phyloP scores from a whole-genome alignment of 1,140 invertebrate genomes.

The Habropoda laboriosa region DNA sequence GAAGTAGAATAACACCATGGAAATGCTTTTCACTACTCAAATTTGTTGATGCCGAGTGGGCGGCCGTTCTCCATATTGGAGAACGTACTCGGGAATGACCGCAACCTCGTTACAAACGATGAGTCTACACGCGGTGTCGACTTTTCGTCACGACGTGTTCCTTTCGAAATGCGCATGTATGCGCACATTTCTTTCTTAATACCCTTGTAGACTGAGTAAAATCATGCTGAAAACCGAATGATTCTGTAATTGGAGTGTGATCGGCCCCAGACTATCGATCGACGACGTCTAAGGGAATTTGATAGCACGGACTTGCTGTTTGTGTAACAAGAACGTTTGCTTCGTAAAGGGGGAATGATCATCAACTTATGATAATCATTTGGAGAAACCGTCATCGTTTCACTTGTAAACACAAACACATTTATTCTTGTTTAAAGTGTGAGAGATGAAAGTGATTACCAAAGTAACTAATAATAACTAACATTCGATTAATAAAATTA shows the following conservation, averaged over 20 bases:
- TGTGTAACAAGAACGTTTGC: not conserved
- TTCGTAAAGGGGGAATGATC: not conserved
- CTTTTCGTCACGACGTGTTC: not conserved
- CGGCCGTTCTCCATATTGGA: slow-evolving; percentile 14
- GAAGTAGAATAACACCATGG: slow-evolving; percentile 13
- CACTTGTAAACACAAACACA: not conserved
- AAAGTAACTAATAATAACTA: not conserved
- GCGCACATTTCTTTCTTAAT: not conserved
- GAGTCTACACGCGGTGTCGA: slow-evolving; percentile 1
- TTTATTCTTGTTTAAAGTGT: not conserved
- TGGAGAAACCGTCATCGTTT: not conserved
- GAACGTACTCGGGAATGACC: slow-evolving; percentile 14
- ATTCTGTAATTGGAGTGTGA: not conserved
- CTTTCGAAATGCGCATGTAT: slow-evolving; percentile 14
- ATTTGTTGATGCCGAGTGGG: slow-evolving; percentile 23
- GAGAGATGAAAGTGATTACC: not conserved
- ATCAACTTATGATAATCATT: not conserved
- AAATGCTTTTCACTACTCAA: slow-evolving; percentile 18
- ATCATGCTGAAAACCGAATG: not conserved
- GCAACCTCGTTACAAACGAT: slow-evolving; percentile 19
- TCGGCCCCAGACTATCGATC: not conserved
- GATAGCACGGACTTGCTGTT: not conserved
- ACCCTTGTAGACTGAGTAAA: not conserved
- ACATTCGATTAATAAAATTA: not conserved
- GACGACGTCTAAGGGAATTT: not conserved